Evolutionary conservation across 2,888 invertebrate genomes (phyloP).

Genomic region (Habrosyne pyritoides): DNA sequence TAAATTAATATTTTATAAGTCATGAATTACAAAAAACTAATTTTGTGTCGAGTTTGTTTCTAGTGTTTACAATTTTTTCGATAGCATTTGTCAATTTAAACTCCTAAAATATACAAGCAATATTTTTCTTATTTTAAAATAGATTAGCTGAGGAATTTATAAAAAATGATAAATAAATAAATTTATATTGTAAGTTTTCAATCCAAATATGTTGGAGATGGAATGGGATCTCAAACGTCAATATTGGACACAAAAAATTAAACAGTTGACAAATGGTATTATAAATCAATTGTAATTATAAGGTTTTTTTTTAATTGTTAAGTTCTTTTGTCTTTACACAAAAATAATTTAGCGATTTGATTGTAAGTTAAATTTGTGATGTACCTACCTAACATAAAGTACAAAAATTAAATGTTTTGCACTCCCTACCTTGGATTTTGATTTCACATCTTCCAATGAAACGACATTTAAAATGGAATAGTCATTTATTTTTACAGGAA

Average conservation of each 20-base stretch:
- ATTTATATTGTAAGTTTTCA: no score
- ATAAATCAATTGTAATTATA: neutral
- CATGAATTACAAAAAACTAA: no score
- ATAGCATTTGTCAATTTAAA: constrained; percentile 12
- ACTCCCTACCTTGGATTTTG: constrained; percentile 23
- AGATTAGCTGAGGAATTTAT: no score
- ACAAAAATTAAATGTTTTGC: constrained; percentile 70
- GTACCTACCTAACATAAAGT: constrained; percentile 50
- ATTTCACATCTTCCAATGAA: neutral
- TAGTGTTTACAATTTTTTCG: neutral
- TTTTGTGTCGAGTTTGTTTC: no score
- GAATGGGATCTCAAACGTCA: neutral
- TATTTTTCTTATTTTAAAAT: no score
- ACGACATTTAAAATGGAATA: neutral
- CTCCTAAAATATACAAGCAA: no score
- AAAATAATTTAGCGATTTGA: constrained; percentile 68
- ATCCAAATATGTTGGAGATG: no score
- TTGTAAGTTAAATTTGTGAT: constrained; percentile 47
- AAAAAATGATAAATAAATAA: no score
- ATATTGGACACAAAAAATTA: neutral
- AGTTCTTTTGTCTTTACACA: constrained; percentile 64
- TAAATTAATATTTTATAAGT: no score
- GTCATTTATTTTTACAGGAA: neutral
- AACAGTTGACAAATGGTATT: neutral
- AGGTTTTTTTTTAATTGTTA: constrained; percentile 23